These are phyloP conservation scores for Metallyticus violacea DNA, from an alignment of 2,888 invertebrate genomes.

Conservation along the genomic window DNA sequence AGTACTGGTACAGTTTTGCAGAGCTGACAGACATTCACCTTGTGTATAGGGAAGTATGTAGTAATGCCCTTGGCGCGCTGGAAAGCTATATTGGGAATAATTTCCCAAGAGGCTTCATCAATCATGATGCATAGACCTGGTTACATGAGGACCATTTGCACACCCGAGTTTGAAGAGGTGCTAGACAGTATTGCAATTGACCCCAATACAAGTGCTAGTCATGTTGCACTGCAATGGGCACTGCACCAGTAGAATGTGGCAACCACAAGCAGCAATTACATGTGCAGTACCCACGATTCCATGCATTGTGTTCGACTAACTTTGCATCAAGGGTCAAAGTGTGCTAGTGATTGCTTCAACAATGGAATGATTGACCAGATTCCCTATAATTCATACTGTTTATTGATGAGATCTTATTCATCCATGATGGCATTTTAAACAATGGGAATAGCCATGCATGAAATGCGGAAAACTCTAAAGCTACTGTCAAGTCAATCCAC, in stretches of 20 bases:
- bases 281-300: not conserved
- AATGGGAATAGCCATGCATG: not conserved
- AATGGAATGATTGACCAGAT: not conserved
- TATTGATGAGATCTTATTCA: not conserved
- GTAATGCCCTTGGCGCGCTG: too few species aligned
- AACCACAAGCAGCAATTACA: not conserved
- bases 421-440: not conserved
- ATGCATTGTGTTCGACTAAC: not conserved
- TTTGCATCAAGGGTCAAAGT: not conserved
- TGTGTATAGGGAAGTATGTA: too few species aligned
- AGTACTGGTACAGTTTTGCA: too few species aligned
- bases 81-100: too few species aligned
- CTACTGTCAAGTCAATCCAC: not conserved
- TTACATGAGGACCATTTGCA: not conserved
- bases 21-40: too few species aligned
- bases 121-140: too few species aligned
- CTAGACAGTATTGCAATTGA: not conserved
- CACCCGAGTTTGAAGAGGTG: not conserved
- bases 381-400: not conserved
- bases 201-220: not conserved
- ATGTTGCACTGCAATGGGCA: not conserved
- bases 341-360: not conserved
- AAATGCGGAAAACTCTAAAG: not conserved
- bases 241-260: not conserved
- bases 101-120: too few species aligned